A percentile compares a stretch with the other conserved stretches of the same genome.
phyloP scores from a whole-genome alignment of 2,888 invertebrate genomes.

The Dicyrtoma fusca region DNA sequence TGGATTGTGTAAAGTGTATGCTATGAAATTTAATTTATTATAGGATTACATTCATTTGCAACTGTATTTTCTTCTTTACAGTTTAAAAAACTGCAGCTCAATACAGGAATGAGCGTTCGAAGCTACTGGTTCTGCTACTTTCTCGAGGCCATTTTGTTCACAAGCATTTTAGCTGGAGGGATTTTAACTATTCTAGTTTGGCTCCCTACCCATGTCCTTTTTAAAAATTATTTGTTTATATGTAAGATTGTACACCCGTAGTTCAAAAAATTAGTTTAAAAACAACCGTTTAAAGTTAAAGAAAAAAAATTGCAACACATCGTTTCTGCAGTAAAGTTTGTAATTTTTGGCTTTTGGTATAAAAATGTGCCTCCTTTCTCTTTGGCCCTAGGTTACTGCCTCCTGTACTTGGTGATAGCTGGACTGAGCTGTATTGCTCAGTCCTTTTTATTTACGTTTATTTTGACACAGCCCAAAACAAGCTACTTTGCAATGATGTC shows the following conservation, averaged over 20 bases:
- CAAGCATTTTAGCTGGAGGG: too few relatives aligned
- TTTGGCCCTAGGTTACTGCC: constrained; percentile 3
- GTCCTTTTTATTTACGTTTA: constrained; percentile 8
- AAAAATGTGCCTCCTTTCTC: too few relatives aligned
- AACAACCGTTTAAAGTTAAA: too few relatives aligned
- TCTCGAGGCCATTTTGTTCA: not conserved
- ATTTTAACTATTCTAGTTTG: too few relatives aligned
- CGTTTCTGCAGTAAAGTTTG: too few relatives aligned
- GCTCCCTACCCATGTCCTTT: too few relatives aligned
- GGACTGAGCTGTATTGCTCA: not conserved
- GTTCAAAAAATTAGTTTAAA: not conserved
- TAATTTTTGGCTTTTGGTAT: too few relatives aligned
- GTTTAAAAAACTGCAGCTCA: constrained; percentile 26
- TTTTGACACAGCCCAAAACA: constrained; percentile 23
- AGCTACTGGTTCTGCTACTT: constrained; percentile 22
- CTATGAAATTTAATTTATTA: too few relatives aligned
- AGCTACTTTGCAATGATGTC: constrained; percentile 29
- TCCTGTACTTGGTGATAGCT: constrained; percentile 10
- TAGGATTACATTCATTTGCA: too few relatives aligned
- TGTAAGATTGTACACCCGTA: not conserved
- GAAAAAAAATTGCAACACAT: too few relatives aligned
- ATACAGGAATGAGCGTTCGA: constrained; percentile 4
- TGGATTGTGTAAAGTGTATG: too few relatives aligned
- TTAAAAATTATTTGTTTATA: too few relatives aligned
- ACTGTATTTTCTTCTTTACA: not conserved